These are phyloP conservation scores for Mayetiola destructor DNA, from an alignment of 2,888 invertebrate species.

Conservation along the genomic window DNA sequence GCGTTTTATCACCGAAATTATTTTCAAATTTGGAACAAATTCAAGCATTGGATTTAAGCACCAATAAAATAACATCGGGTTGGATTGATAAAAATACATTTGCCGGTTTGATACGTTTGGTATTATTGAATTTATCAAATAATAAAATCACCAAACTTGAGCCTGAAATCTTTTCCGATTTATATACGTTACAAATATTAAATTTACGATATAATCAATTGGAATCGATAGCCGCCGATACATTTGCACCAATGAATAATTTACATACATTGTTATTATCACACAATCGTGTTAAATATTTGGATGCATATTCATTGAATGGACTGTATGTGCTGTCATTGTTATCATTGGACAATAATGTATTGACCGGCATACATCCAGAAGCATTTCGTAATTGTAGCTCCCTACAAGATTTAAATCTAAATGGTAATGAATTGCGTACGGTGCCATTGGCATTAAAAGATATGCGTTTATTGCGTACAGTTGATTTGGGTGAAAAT, in stretches of 20 bases:
- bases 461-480: slow-evolving; percentile 72
- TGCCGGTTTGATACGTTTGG: slow-evolving; percentile 73
- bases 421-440: slow-evolving; percentile 73
- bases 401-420: slow-evolving; percentile 75
- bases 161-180: slow-evolving; percentile 67
- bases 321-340: slow-evolving; percentile 76
- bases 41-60: slow-evolving; percentile 66
- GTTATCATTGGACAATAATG: slow-evolving; percentile 73
- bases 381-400: slow-evolving; percentile 85
- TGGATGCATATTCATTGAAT: slow-evolving; percentile 75
- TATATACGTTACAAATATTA: slow-evolving; percentile 72
- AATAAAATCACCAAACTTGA: slow-evolving; percentile 70
- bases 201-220: slow-evolving; percentile 74
- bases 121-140: slow-evolving; percentile 70
- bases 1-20: slow-evolving; percentile 67
- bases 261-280: slow-evolving; percentile 76
- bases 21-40: slow-evolving; percentile 75
- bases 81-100: slow-evolving; percentile 79
- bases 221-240: slow-evolving; percentile 70
- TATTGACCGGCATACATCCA: slow-evolving; percentile 66
- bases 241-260: slow-evolving; percentile 84
- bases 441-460: slow-evolving; percentile 66
- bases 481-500: slow-evolving; percentile 85
- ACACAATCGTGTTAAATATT: slow-evolving; percentile 68
- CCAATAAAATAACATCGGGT: slow-evolving; percentile 70